Evolutionary conservation across 2,113 vertebrate species (phyloP).

Genomic region (Diglossa brunneiventris): DNA sequence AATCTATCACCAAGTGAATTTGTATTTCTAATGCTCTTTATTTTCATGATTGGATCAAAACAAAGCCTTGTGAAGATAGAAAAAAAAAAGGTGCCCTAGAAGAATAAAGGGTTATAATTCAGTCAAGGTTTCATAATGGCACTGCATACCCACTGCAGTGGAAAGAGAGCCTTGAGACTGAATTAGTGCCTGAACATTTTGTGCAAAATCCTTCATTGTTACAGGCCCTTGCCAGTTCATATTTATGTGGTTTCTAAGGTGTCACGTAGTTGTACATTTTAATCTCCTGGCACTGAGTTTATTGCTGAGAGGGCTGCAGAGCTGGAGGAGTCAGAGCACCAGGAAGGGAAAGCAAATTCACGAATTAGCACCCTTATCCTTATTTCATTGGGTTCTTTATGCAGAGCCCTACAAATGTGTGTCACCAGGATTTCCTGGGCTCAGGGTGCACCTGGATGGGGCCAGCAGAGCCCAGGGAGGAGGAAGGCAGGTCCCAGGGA

Average conservation of each 20-base stretch:
- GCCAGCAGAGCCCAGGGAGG: neutral
- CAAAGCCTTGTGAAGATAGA: neutral
- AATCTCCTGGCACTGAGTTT: slow-evolving; percentile 18
- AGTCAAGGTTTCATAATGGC: neutral
- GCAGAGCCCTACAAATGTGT: neutral
- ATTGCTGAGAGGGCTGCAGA: neutral
- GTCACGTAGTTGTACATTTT: slow-evolving; percentile 3
- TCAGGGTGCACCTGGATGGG: neutral
- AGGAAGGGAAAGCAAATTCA: neutral
- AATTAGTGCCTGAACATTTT: slow-evolving; percentile 39
- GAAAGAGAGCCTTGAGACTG: neutral
- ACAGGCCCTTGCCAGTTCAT: slow-evolving; percentile 7
- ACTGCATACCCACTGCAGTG: neutral
- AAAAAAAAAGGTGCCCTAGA: neutral
- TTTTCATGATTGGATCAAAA: neutral
- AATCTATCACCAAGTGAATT: neutral
- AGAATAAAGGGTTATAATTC: neutral
- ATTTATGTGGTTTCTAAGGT: slow-evolving; percentile 36
- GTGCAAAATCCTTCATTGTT: neutral
- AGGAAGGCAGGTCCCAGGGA: neutral
- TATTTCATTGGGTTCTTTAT: neutral
- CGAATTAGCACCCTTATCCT: neutral
- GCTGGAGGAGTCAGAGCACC: neutral
- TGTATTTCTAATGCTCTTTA: neutral
- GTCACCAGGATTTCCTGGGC: neutral